These are phyloP conservation scores for Karalla daura DNA, from an alignment of 2,797 vertebrate genomes.

Conservation along the genomic window DNA sequence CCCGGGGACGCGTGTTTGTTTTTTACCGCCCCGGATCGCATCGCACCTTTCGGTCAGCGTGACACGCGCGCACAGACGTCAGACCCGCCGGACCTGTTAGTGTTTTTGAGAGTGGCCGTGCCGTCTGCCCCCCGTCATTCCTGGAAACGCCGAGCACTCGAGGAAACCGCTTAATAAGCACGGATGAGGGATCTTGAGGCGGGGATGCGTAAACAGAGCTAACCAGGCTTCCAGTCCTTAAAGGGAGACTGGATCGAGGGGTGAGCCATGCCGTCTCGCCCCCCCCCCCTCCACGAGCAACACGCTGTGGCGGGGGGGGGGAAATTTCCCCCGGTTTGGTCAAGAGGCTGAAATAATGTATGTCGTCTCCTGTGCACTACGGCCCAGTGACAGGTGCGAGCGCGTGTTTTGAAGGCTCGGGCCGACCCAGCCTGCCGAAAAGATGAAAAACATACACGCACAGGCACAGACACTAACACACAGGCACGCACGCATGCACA, in stretches of 20 bases:
- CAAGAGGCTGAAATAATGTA: conserved; percentile 70
- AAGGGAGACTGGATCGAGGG: conserved; percentile 48
- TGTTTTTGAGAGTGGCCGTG: conserved; percentile 51
- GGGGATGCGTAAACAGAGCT: conserved; percentile 56
- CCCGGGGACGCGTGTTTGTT: conserved; percentile 33
- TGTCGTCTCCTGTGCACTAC: conserved; percentile 62
- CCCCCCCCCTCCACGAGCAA: conserved; percentile 23
- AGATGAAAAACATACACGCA: conserved; percentile 61
- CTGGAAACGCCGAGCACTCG: conserved; percentile 62
- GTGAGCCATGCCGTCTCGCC: conserved; percentile 45
- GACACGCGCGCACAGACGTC: conserved; percentile 53
- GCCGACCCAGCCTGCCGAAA: conserved; percentile 59
- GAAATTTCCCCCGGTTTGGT: conserved; percentile 65
- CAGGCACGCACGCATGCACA: conserved; percentile 18
- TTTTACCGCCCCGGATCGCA: conserved; percentile 34
- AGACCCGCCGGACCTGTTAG: conserved; percentile 59
- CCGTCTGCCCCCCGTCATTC: conserved; percentile 58
- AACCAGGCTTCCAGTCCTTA: conserved; percentile 57
- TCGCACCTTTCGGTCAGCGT: conserved; percentile 39
- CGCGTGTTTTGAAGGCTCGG: conserved; percentile 70
- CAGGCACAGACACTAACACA: conserved; percentile 17
- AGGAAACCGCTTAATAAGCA: conserved; percentile 68
- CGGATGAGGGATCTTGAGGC: conserved; percentile 61
- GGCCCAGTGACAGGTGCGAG: conserved; percentile 77
- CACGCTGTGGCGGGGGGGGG: conserved; percentile 10